Percentiles rank a stretch among this genome's conserved stretches.
phyloP scores from a whole-genome alignment of 1,140 invertebrate genomes.

The Drosophila fuyamai region DNA sequence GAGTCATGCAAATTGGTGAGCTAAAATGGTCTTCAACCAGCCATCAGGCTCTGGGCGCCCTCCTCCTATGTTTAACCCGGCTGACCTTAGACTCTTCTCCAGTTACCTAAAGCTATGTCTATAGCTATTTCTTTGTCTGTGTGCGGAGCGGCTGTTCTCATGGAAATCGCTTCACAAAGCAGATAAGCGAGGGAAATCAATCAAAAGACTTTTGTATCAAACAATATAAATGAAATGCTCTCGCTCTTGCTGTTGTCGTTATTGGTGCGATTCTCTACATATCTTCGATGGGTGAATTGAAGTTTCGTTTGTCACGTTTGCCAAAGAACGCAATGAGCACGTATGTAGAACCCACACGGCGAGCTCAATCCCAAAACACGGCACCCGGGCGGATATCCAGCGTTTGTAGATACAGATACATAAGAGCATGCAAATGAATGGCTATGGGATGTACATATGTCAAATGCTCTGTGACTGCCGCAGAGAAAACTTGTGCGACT shows the following conservation, averaged over 20 bases:
- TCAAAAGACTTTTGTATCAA: slow-evolving; percentile 74
- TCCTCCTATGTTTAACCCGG: slow-evolving; percentile 4
- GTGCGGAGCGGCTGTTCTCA: slow-evolving; percentile 24
- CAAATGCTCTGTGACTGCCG: slow-evolving; percentile 51
- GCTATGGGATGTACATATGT: slow-evolving; percentile 48
- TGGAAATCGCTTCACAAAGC: slow-evolving; percentile 65
- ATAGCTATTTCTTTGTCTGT: slow-evolving; percentile 7
- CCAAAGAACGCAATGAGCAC: slow-evolving; percentile 60
- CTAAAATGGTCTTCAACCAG: slow-evolving; percentile 28
- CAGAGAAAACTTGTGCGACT: slow-evolving; percentile 70
- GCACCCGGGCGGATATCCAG: slow-evolving; percentile 23
- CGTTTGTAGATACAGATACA: slow-evolving; percentile 22
- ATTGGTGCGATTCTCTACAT: slow-evolving; percentile 47
- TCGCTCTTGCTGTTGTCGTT: slow-evolving; percentile 21
- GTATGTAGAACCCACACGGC: slow-evolving; percentile 67
- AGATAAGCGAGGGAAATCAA: slow-evolving; percentile 70
- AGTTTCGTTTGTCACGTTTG: slow-evolving; percentile 68
- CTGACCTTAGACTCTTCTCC: slow-evolving; percentile 50
- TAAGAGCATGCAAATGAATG: slow-evolving; percentile 59
- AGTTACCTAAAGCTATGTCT: slow-evolving; percentile 52
- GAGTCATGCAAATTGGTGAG: slow-evolving; percentile 47
- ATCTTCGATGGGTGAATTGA: slow-evolving; percentile 47
- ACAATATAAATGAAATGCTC: slow-evolving; percentile 72
- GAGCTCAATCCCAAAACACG: slow-evolving; percentile 6
- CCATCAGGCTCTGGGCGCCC: background rate